phyloP scores from a whole-genome alignment of 2,113 vertebrate genomes.

The Tychaedon coryphoeus region DNA sequence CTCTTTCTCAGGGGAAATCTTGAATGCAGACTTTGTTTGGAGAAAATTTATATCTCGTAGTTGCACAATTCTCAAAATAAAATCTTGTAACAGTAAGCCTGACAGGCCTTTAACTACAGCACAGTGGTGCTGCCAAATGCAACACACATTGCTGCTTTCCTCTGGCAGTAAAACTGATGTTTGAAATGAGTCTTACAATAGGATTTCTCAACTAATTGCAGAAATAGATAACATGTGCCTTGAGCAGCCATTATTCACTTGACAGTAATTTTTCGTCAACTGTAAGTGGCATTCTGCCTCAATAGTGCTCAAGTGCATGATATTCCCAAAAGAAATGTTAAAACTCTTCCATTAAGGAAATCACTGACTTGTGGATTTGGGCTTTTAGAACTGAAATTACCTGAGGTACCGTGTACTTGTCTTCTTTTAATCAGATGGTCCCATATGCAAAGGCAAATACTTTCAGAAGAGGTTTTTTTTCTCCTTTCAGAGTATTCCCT shows the following conservation, averaged over 20 bases:
- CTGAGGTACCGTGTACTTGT: background rate
- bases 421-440: background rate
- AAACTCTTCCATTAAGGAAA: slow-evolving; percentile 6
- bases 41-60: background rate
- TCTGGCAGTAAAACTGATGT: slow-evolving; percentile 31
- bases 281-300: slow-evolving; percentile 33
- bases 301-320: background rate
- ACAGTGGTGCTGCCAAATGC: background rate
- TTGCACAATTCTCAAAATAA: slow-evolving; percentile 10
- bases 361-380: slow-evolving; percentile 1
- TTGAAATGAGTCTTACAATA: slow-evolving; percentile 58
- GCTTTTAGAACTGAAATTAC: slow-evolving; percentile 9
- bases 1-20: background rate
- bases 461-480: background rate
- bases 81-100: background rate
- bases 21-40: background rate
- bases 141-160: slow-evolving; percentile 14
- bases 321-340: slow-evolving; percentile 44
- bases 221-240: slow-evolving; percentile 60
- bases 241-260: slow-evolving; percentile 56
- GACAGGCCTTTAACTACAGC: background rate
- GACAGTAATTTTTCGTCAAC: slow-evolving; percentile 58
- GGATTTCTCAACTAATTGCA: slow-evolving; percentile 62
- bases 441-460: background rate
- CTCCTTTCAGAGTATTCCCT: background rate